phyloP scores from a whole-genome alignment of 2,797 vertebrate species.

The Helarctos malayanus region DNA sequence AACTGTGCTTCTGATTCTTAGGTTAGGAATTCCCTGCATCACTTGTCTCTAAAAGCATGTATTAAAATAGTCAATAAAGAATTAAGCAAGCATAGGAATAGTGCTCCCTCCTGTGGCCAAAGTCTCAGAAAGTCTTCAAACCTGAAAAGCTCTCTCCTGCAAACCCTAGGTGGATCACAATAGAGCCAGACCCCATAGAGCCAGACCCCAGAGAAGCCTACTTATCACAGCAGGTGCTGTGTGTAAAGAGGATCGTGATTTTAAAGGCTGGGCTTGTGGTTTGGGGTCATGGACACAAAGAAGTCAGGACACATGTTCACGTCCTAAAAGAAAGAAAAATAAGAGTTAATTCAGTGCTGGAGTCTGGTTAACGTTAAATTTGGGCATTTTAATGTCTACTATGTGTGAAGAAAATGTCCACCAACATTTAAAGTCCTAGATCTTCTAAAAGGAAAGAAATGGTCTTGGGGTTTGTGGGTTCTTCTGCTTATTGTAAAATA shows the following conservation, averaged over 20 bases:
- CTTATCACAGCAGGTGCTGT: background rate
- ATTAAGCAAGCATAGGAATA: background rate
- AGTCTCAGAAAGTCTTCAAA: background rate
- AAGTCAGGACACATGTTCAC: background rate
- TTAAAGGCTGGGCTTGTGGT: background rate
- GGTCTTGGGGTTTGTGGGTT: background rate
- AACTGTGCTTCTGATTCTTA: background rate
- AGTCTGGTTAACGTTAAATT: background rate
- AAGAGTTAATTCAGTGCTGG: background rate
- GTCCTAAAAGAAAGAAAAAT: background rate
- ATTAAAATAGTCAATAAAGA: background rate
- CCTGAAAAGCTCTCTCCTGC: background rate
- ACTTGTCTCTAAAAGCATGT: background rate
- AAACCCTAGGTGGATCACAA: background rate
- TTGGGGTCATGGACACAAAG: background rate
- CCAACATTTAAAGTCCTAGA: background rate
- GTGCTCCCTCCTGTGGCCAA: slow-evolving; percentile 77
- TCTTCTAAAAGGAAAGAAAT: background rate
- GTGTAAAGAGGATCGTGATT: background rate
- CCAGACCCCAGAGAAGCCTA: background rate
- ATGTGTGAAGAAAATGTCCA: background rate
- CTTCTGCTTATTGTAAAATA: slow-evolving; percentile 19
- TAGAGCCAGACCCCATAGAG: background rate
- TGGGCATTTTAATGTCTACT: background rate
- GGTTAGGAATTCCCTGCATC: background rate